phyloP scores from a whole-genome alignment of 2,888 invertebrate genomes.

The Caenorhabditis sp. region DNA sequence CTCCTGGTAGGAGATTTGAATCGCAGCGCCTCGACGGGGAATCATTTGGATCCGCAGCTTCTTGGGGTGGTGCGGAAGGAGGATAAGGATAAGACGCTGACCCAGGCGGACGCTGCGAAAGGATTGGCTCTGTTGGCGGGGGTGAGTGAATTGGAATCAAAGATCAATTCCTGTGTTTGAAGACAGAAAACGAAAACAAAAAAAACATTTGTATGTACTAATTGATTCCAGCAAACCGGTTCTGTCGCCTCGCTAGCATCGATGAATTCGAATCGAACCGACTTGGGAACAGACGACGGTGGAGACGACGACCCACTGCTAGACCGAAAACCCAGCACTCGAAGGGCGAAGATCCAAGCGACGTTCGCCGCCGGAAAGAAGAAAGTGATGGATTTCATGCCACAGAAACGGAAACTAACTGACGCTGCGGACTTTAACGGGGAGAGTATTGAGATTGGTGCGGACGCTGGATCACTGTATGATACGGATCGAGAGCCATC shows the following conservation, averaged over 20 bases:
- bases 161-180: slow-evolving; percentile 4
- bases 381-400: slow-evolving; percentile 69
- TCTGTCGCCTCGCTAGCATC: slow-evolving; percentile 68
- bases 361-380: slow-evolving; percentile 72
- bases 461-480: slow-evolving; percentile 47
- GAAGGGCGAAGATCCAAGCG: slow-evolving; percentile 64
- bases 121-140: slow-evolving; percentile 48
- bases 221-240: slow-evolving; percentile 59
- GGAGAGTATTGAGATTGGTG: slow-evolving; percentile 63
- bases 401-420: slow-evolving; percentile 54
- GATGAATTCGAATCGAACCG: slow-evolving; percentile 62
- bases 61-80: slow-evolving; percentile 44
- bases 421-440: slow-evolving; percentile 50
- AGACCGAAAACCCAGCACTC: slow-evolving; percentile 59
- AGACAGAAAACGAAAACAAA: slow-evolving; percentile 32
- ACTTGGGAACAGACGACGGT: slow-evolving; percentile 61
- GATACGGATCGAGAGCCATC: slow-evolving; percentile 32
- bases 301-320: slow-evolving; percentile 48
- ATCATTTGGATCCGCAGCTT: slow-evolving; percentile 33
- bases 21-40: slow-evolving; percentile 32
- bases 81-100: slow-evolving; percentile 66
- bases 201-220: not conserved
- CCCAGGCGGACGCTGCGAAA: slow-evolving; percentile 62
- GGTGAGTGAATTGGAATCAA: not conserved
- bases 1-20: slow-evolving; percentile 57